Percentiles rank a stretch among this genome's conserved stretches.
These are phyloP conservation scores for Cuniculus paca DNA, from an alignment of 2,797 vertebrate genomes.

Conservation along the genomic window DNA sequence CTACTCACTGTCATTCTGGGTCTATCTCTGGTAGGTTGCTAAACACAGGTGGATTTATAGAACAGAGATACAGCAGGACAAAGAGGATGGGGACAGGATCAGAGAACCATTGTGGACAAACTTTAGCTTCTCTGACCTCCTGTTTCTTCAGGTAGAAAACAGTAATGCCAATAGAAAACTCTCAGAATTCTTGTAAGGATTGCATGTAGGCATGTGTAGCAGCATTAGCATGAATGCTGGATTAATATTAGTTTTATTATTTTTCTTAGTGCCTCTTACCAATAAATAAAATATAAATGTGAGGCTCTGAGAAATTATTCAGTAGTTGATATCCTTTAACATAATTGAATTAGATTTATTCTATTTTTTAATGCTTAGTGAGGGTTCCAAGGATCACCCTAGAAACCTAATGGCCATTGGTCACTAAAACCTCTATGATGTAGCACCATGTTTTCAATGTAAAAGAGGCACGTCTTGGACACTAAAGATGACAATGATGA, in stretches of 20 bases:
- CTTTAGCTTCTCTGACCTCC: background rate
- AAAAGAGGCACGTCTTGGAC: background rate
- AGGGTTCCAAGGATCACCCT: conserved; percentile 9
- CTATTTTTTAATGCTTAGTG: background rate
- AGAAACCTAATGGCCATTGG: background rate
- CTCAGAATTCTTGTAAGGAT: background rate
- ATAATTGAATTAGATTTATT: conserved; percentile 42
- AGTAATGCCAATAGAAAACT: background rate
- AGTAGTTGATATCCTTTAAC: background rate
- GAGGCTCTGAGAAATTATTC: background rate
- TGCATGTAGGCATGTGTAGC: background rate
- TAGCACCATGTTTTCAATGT: conserved; percentile 18
- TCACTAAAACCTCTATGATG: conserved; percentile 54
- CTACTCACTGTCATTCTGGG: background rate
- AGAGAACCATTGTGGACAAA: background rate
- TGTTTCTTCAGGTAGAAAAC: background rate
- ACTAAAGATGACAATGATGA: background rate
- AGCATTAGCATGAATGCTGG: background rate
- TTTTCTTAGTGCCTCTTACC: background rate
- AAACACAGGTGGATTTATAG: background rate
- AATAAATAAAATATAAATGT: background rate
- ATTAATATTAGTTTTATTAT: background rate
- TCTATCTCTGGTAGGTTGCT: background rate
- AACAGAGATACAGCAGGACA: background rate
- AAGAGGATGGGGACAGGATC: accelerated